These are phyloP conservation scores for Emydoidea blandingii DNA, from an alignment of 2,797 vertebrate species.

Conservation along the genomic window DNA sequence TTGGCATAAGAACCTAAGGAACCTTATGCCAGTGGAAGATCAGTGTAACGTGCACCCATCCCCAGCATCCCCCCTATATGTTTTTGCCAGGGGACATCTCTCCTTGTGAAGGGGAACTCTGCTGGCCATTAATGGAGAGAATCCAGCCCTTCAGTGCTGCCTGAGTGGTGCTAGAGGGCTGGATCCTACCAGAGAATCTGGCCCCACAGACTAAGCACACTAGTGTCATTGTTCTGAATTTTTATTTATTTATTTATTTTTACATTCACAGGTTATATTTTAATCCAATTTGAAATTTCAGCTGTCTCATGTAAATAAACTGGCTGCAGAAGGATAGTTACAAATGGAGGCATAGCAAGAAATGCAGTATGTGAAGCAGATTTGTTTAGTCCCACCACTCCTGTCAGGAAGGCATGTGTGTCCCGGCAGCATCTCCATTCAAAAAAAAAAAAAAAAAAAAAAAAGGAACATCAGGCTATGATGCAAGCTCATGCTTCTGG, in stretches of 20 bases:
- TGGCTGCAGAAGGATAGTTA: conserved; percentile 39
- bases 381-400: conserved; percentile 29
- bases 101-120: conserved; percentile 23
- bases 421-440: conserved; percentile 27
- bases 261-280: conserved; percentile 38
- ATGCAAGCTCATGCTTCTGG: conserved; percentile 1
- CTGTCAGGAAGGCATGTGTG: background rate
- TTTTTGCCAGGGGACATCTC: conserved; percentile 40
- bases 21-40: background rate
- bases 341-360: conserved; percentile 43
- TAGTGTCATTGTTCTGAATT: conserved; percentile 27
- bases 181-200: background rate
- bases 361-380: conserved; percentile 3
- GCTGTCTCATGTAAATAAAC: conserved; percentile 6
- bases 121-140: background rate
- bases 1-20: background rate
- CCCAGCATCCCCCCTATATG: background rate
- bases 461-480: background rate
- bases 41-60: background rate
- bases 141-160: background rate
- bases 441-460: conserved; percentile 40
- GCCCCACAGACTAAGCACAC: background rate
- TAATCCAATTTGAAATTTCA: conserved; percentile 40
- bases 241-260: no score
- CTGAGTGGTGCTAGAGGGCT: background rate